phyloP scores from a whole-genome alignment of 2,113 vertebrate genomes.

The Cardinalis cardinalis region DNA sequence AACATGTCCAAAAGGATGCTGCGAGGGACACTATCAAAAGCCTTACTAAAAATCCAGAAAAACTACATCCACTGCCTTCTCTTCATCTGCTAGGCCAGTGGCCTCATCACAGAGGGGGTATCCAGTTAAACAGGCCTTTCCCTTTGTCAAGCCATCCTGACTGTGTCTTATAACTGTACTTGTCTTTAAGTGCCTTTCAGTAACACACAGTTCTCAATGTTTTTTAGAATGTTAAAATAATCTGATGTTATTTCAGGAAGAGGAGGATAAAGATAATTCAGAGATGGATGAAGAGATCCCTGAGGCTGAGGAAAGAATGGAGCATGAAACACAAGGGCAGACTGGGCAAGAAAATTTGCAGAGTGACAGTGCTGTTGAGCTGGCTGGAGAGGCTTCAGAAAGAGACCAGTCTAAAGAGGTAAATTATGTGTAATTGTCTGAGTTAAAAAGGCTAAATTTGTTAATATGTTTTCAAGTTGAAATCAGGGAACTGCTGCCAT shows the following conservation, averaged over 20 bases:
- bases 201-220: not conserved
- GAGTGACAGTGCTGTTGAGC: conserved; percentile 86
- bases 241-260: conserved; percentile 58
- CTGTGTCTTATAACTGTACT: not conserved
- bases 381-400: conserved; percentile 88
- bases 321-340: conserved; percentile 81
- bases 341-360: conserved; percentile 87
- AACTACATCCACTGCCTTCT: not conserved
- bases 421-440: not conserved
- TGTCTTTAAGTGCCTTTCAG: not conserved
- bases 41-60: not conserved
- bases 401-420: conserved; percentile 91
- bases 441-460: not conserved
- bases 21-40: not conserved
- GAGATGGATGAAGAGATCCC: conserved; percentile 72
- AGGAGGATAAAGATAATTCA: conserved; percentile 62
- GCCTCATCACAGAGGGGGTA: not conserved
- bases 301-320: conserved; percentile 80
- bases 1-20: not conserved
- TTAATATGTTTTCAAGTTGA: not conserved
- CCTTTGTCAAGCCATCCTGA: not conserved
- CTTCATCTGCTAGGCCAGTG: fast-evolving
- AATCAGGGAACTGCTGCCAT: not conserved
- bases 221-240: not conserved
- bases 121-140: not conserved